Evolutionary conservation across 2,888 invertebrate species (phyloP), one percentile per base, ranked within the genome.

Genomic region (Sericinus montela): DNA sequence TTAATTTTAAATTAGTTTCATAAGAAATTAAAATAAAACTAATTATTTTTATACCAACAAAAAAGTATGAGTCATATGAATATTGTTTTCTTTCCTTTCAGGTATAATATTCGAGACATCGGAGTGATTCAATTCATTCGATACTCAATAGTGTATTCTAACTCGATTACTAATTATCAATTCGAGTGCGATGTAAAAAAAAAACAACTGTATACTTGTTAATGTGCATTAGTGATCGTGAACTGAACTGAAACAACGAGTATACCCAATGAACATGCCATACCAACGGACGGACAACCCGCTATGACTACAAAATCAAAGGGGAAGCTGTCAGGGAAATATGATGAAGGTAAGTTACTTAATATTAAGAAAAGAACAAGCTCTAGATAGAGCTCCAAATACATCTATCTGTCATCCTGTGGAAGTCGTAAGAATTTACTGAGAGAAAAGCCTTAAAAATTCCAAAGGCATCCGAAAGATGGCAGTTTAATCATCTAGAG

Each of bases 311-410:
- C 56, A 61, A 38, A 54, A 53, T 14, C 40, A 48, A 29, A 59
- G 56, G 58, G 55, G 65, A 72, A 67, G 56, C 81, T 81, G 80
- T 60, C 63, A 55, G 59, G 60, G 63, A 67, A 75, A 58, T 74
- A 82, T 81, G 81, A 80, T 72, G 79, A 66, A 75, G 80, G 82
- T 82, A 53, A 15, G 70, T 59, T 30, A 23, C 29, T 36, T 44
- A 14, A 11, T 32, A 25, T 7, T 25, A 7, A 1, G 8, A 25
- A 25, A 25, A n/a, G n/a, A n/a, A n/a, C n/a, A n/a, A n/a, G n/a
- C n/a, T n/a, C n/a, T n/a, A n/a, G n/a, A n/a, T n/a, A n/a, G n/a
- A n/a, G n/a, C n/a, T n/a, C n/a, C n/a, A n/a, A n/a, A n/a, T n/a
- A n/a, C n/a, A n/a, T n/a, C n/a, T n/a, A n/a, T n/a, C n/a, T n/a